A percentile compares a stretch with the other conserved stretches of the same genome.
phyloP scores from a whole-genome alignment of 2,888 invertebrate species.

The Eugnorisma glareosa region DNA sequence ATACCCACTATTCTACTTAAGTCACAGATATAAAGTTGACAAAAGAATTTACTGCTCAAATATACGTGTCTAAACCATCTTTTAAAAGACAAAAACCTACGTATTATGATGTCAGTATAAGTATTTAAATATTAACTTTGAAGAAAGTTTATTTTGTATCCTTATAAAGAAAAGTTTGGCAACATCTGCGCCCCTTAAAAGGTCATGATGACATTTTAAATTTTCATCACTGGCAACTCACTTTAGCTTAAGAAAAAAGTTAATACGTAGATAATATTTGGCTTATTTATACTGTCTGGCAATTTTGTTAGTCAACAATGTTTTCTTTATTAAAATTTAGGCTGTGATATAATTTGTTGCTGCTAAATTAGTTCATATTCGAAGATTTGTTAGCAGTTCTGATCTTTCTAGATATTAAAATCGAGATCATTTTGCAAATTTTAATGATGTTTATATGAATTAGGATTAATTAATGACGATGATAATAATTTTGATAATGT shows the following conservation, averaged over 20 bases:
- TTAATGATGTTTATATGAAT: no score
- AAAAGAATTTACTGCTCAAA: background rate
- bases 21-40: background rate
- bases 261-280: slow-evolving; percentile 18
- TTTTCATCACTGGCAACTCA: slow-evolving; percentile 58
- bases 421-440: background rate
- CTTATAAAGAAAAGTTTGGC: slow-evolving; percentile 51
- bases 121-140: slow-evolving; percentile 50
- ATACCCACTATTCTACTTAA: no score
- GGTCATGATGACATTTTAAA: slow-evolving; percentile 64
- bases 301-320: slow-evolving; percentile 12
- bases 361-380: slow-evolving; percentile 13
- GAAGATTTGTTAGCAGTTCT: background rate
- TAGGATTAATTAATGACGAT: no score
- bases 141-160: slow-evolving; percentile 41
- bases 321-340: slow-evolving; percentile 14
- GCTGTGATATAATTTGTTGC: background rate
- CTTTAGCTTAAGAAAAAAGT: slow-evolving; percentile 46
- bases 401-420: background rate
- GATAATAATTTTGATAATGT: no score
- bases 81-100: slow-evolving; percentile 11
- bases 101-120: slow-evolving; percentile 21
- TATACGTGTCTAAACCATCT: background rate
- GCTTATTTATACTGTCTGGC: slow-evolving; percentile 24
- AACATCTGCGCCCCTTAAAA: slow-evolving; percentile 58